Evolutionary conservation across 2,113 vertebrate species (phyloP).

Genomic region (Prolemur simus): DNA sequence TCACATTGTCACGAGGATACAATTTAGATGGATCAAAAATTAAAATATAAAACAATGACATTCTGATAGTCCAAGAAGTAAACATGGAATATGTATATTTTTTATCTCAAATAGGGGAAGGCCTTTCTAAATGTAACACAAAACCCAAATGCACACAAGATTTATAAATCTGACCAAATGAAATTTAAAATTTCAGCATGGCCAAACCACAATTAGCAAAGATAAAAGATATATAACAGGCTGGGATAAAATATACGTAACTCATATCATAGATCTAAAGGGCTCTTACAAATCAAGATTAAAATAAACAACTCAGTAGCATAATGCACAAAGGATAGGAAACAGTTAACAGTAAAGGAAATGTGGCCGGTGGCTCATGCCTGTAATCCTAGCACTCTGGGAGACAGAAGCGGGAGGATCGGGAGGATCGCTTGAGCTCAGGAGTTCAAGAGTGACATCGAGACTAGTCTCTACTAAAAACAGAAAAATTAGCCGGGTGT

Average conservation of each 20-base stretch:
- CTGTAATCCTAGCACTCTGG: too few species aligned
- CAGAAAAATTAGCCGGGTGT: too few species aligned
- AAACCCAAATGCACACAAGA: background rate
- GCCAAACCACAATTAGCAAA: background rate
- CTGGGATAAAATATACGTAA: background rate
- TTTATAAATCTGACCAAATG: background rate
- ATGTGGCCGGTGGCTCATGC: background rate
- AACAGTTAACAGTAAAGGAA: background rate
- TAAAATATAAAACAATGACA: background rate
- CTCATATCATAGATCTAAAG: background rate
- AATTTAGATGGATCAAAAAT: background rate
- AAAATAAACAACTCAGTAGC: background rate
- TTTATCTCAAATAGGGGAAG: background rate
- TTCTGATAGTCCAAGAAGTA: background rate
- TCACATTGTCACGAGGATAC: background rate
- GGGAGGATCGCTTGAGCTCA: too few species aligned
- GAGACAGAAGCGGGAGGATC: too few species aligned
- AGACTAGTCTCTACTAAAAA: too few species aligned
- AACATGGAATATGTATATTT: background rate
- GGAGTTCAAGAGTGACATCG: too few species aligned
- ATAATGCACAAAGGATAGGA: background rate
- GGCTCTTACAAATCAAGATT: background rate
- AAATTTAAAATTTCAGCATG: background rate
- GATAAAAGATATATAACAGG: background rate
- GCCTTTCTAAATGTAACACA: background rate